These are phyloP conservation scores for Harpegnathos saltator DNA, from an alignment of 1,140 invertebrate species.

Conservation along the genomic window DNA sequence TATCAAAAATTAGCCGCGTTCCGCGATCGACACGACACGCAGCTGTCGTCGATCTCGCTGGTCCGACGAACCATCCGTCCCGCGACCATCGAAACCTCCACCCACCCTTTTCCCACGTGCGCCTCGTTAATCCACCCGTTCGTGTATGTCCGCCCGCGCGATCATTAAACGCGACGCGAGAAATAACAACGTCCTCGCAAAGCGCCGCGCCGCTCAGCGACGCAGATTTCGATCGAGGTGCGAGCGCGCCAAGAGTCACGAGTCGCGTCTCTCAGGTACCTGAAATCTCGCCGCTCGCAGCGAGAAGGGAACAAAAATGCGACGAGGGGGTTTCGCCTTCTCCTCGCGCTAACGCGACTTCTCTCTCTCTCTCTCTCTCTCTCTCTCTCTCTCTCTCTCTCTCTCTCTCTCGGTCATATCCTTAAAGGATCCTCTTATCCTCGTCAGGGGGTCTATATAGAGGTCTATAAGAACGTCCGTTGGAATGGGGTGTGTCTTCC, in stretches of 20 bases:
- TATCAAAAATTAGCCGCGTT: slow-evolving; percentile 24
- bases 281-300: slow-evolving; percentile 47
- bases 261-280: slow-evolving; percentile 33
- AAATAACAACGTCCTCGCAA: neutral
- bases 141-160: too few species aligned
- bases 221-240: slow-evolving; percentile 16
- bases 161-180: neutral
- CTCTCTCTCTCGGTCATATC: slow-evolving; percentile 37
- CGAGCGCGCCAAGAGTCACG: neutral
- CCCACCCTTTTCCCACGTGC: too few species aligned
- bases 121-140: too few species aligned
- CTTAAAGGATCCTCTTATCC: slow-evolving; percentile 69
- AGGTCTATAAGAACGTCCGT: slow-evolving; percentile 47
- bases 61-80: neutral
- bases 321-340: slow-evolving; percentile 4
- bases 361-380: slow-evolving; percentile 27
- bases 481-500: slow-evolving; percentile 62
- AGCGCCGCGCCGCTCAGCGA: neutral
- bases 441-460: slow-evolving; percentile 54
- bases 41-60: neutral
- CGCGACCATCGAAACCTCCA: neutral
- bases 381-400: slow-evolving; percentile 28
- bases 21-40: slow-evolving; percentile 23
- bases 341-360: slow-evolving; percentile 25
- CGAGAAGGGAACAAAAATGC: slow-evolving; percentile 42